Conservation (phyloP, 2,797 vertebrate species). For the Bufotes viridis region DNA sequence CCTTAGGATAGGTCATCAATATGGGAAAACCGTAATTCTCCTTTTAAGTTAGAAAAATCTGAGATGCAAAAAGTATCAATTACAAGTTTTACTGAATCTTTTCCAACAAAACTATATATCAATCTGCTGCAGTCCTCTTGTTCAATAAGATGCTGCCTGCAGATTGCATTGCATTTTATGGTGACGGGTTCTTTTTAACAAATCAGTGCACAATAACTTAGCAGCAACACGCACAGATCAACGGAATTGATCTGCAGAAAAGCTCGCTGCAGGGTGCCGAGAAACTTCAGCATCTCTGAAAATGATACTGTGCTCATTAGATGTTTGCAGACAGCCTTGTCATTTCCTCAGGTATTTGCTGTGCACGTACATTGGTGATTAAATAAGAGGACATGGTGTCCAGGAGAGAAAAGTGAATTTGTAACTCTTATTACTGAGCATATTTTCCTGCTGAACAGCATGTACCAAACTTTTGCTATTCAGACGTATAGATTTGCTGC, state of each 20-base stretch:
- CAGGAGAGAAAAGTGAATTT: slow-evolving; percentile 24
- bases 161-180: no score
- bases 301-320: slow-evolving; percentile 47
- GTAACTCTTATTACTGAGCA: slow-evolving; percentile 29
- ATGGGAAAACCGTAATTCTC: no score
- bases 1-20: no score
- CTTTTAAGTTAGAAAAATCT: no score
- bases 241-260: neutral
- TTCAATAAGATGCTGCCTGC: no score
- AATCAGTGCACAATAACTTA: neutral
- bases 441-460: slow-evolving; percentile 25
- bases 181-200: no score
- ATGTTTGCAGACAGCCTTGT: slow-evolving; percentile 31
- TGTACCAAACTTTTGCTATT: slow-evolving; percentile 8
- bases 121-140: no score
- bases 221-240: slow-evolving; percentile 7
- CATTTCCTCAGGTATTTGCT: slow-evolving; percentile 58
- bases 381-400: slow-evolving; percentile 40
- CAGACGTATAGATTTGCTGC: neutral
- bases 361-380: slow-evolving; percentile 50
- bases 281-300: slow-evolving; percentile 30
- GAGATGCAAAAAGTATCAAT: no score
- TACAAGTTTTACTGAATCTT: no score
- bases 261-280: neutral
- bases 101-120: no score